Evolutionary conservation across 92 coral and sea anemone species (phyloP).

Genomic region (Bergia sp.): DNA sequence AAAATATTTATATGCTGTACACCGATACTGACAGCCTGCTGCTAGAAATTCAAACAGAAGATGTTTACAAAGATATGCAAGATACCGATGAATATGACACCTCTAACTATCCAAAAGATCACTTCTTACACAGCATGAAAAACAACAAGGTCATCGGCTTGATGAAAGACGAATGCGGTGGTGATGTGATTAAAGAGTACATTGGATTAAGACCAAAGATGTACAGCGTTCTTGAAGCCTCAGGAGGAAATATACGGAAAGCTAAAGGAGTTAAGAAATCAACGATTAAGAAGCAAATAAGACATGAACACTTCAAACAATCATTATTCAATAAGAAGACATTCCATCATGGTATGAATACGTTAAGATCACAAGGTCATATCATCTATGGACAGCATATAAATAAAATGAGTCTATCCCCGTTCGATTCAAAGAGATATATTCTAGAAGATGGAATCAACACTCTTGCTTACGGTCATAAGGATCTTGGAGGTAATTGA

Average conservation of each 20-base stretch:
- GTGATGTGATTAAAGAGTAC: background rate
- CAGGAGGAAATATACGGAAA: background rate
- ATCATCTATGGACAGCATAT: background rate
- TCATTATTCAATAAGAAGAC: too few relatives aligned
- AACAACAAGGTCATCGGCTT: too few relatives aligned
- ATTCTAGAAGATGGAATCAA: conserved; percentile 2
- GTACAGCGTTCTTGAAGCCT: background rate
- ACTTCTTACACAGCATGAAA: background rate
- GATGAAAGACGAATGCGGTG: too few relatives aligned
- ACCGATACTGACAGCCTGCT: conserved; percentile 31
- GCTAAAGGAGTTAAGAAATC: background rate
- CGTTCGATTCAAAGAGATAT: background rate
- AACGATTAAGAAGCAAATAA: too few relatives aligned
- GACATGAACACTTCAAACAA: too few relatives aligned
- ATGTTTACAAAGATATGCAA: background rate
- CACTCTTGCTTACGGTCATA: background rate
- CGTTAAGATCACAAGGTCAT: too few relatives aligned
- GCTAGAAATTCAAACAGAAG: background rate
- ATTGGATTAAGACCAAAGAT: background rate
- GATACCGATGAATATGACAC: too few relatives aligned
- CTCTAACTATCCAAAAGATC: background rate
- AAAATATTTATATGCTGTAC: background rate
- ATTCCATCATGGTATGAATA: too few relatives aligned
- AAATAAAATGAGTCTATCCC: background rate
- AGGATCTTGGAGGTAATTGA: background rate